These are phyloP conservation scores for Protula sp. DNA, from an alignment of 2,888 invertebrate genomes.

Conservation along the genomic window DNA sequence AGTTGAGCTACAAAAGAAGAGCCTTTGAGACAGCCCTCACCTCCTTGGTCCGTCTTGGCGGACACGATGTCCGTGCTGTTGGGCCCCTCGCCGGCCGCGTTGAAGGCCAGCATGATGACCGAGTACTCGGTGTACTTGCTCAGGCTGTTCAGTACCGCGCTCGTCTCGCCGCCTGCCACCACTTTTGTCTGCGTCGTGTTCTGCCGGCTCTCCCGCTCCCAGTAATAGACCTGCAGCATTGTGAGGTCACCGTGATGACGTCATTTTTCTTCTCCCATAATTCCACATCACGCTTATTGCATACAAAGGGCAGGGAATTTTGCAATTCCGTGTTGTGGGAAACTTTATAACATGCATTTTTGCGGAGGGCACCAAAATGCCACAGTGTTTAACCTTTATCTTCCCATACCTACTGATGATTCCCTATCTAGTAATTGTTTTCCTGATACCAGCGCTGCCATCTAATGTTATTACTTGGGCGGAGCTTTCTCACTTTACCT, in stretches of 20 bases:
- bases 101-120: slow-evolving; percentile 88
- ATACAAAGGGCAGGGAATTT: too few relatives aligned
- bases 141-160: slow-evolving; percentile 66
- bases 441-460: too few relatives aligned
- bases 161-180: slow-evolving; percentile 61
- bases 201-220: slow-evolving; percentile 33
- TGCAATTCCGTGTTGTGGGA: too few relatives aligned
- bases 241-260: too few relatives aligned
- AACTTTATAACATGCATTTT: too few relatives aligned
- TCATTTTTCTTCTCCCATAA: slow-evolving; percentile 64
- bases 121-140: slow-evolving; percentile 88
- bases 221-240: slow-evolving; percentile 20
- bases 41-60: slow-evolving; percentile 69
- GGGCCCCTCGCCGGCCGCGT: slow-evolving; percentile 96
- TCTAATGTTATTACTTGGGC: too few relatives aligned
- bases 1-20: too few relatives aligned
- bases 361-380: too few relatives aligned
- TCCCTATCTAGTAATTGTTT: too few relatives aligned
- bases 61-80: slow-evolving; percentile 65
- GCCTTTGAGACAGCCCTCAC: too few relatives aligned
- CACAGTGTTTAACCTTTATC: too few relatives aligned
- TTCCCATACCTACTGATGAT: too few relatives aligned
- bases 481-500: slow-evolving; percentile 36
- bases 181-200: slow-evolving; percentile 7
- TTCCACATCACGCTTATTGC: slow-evolving; percentile 57